Conservation (phyloP, 2,888 invertebrate species). For the Petrolisthes manimaculis region DNA sequence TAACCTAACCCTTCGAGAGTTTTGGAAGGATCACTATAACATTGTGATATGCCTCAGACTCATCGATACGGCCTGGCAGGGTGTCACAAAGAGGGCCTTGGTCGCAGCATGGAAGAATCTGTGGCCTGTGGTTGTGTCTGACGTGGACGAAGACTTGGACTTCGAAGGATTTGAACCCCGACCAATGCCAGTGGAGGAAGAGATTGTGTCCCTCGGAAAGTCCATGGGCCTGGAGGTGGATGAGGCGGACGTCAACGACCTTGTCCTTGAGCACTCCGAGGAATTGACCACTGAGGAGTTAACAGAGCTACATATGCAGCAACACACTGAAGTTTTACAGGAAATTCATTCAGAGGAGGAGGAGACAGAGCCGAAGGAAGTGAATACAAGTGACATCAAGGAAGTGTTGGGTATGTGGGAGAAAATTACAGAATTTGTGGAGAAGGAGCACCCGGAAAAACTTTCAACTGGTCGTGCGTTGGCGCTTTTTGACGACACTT, state of each 20-base stretch:
- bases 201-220: conserved; percentile 66
- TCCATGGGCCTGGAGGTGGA: conserved; percentile 66
- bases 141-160: too few species aligned
- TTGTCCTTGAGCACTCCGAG: conserved; percentile 66
- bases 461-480: conserved; percentile 16
- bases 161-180: neutral
- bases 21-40: conserved; percentile 65
- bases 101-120: neutral
- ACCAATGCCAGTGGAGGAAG: conserved; percentile 29
- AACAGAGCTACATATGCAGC: neutral
- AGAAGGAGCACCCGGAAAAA: conserved; percentile 10
- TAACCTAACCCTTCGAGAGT: conserved; percentile 60
- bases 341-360: neutral
- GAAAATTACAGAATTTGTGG: neutral
- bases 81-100: conserved; percentile 17
- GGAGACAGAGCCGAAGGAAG: neutral
- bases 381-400: conserved; percentile 11
- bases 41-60: conserved; percentile 60
- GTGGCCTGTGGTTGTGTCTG: conserved; percentile 46
- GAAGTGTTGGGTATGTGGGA: conserved; percentile 18
- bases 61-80: conserved; percentile 56
- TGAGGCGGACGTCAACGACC: conserved; percentile 65
- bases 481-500: conserved; percentile 22
- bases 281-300: conserved; percentile 50
- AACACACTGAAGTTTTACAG: neutral